phyloP scores from a whole-genome alignment of 2,888 invertebrate genomes.

The Erebia palarica region DNA sequence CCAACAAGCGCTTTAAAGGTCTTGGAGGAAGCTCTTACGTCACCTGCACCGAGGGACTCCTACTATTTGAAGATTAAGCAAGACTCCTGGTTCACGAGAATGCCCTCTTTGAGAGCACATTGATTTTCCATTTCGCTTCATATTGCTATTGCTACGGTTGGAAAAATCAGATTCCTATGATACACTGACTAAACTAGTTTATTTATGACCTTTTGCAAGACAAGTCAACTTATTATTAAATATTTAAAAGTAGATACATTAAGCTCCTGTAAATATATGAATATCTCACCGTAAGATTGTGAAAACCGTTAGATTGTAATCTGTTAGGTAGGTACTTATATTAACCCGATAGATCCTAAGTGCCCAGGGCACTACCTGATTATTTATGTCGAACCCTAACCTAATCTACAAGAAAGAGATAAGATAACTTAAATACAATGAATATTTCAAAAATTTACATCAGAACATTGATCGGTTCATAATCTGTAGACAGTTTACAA shows the following conservation, averaged over 20 bases:
- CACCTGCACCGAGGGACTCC: slow-evolving; percentile 79
- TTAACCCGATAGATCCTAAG: no score
- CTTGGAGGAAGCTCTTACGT: slow-evolving; percentile 84
- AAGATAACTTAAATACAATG: no score
- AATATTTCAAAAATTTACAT: no score
- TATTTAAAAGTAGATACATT: slow-evolving; percentile 22
- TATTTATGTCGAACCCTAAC: no score
- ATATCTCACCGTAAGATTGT: no score
- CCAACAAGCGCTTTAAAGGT: slow-evolving; percentile 83
- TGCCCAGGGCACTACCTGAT: no score
- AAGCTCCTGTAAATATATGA: slow-evolving; percentile 35
- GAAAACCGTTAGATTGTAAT: no score
- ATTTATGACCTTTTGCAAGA: slow-evolving; percentile 10
- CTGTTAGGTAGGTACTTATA: no score
- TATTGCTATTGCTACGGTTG: not conserved
- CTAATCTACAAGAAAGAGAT: no score
- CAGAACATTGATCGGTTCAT: no score
- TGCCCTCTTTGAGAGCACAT: slow-evolving; percentile 74
- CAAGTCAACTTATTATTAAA: slow-evolving; percentile 29
- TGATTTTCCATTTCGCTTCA: slow-evolving; percentile 38
- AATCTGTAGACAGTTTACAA: no score
- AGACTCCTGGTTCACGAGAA: slow-evolving; percentile 78
- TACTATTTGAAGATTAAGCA: slow-evolving; percentile 78
- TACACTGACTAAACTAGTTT: not conserved
- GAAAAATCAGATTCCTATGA: not conserved